phyloP scores from a whole-genome alignment of 2,113 vertebrate species.

The Istiophorus platypterus region DNA sequence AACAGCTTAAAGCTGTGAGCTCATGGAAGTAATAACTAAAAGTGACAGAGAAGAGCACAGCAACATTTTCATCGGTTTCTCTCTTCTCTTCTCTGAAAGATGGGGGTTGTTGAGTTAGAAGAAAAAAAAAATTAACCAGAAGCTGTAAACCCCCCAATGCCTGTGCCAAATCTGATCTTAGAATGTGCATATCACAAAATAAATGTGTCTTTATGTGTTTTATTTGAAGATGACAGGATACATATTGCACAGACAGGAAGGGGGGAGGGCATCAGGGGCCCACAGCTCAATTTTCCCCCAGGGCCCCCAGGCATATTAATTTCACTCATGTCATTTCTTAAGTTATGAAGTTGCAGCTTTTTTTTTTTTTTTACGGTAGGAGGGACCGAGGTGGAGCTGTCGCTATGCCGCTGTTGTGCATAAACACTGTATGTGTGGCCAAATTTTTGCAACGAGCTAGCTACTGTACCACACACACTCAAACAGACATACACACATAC shows the following conservation, averaged over 20 bases:
- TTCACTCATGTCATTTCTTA: background rate
- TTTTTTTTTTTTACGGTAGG: background rate
- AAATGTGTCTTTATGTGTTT: constrained; percentile 1
- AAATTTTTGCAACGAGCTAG: constrained; percentile 8
- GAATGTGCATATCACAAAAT: background rate
- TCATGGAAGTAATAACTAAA: background rate
- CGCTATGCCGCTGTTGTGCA: background rate
- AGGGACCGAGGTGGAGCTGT: constrained; percentile 6
- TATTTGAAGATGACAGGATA: constrained; percentile 23
- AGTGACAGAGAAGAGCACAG: constrained; percentile 3
- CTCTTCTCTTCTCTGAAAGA: background rate
- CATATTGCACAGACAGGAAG: background rate
- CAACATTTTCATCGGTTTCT: background rate
- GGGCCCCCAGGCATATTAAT: constrained; percentile 18
- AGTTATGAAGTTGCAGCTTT: constrained; percentile 8
- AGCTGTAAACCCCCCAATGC: background rate
- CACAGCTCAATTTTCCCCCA: background rate
- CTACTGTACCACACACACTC: constrained; percentile 29
- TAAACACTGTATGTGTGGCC: constrained; percentile 32
- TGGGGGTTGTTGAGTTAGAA: background rate
- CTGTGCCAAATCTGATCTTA: background rate
- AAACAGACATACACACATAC: constrained; percentile 31
- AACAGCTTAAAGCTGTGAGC: background rate
- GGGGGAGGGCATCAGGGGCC: background rate
- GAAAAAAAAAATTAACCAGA: background rate